Evolutionary conservation across 2,113 vertebrate genomes (phyloP), one percentile per base, ranked within the genome.

Genomic region (Dunckerocampus dactyliophorus): DNA sequence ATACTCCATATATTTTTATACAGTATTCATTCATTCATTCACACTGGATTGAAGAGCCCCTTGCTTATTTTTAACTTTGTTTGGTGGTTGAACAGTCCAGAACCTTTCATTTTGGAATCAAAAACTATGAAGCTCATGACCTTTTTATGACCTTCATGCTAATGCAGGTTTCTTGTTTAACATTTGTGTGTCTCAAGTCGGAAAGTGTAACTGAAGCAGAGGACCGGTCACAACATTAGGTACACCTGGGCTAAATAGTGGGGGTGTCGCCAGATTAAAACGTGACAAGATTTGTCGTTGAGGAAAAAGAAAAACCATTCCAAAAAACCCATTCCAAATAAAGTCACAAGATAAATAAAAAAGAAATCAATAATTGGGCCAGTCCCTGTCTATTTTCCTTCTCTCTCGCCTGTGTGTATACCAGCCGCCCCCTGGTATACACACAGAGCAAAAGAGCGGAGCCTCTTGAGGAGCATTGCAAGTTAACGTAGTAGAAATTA

Each of bases 151-250:
- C 16, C 34, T 16, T 19, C 49, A 5, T 60, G 67, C 60, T 49
- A 21, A 58, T 16, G 31, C 17, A 24, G 17, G 54, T 8, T 42
- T 56, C 6, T 42, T 13, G 17, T 19, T 20, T 50, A 3, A 34
- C 7, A 28, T 21, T 49, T 49, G 48, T 28, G 19, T 55, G n/a
- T 16, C 13, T 20, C 53, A 60, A 56, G 67, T 50, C 71, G 4
- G 61, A 47, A 24, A 49, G 50, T 16, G 37, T 66, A 47, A 65
- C n/a, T 31, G 56, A 53, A 37, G 8, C 31, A 28, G 3, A 28
- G 3, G 31, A 8, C 31, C 7, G 31, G 31, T 34, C 13, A 43
- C 39, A 43, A 53, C 51, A 53, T 53, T 53, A 53, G 51, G 24
- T 53, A 17, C 51, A 53, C 51, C 28, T 11, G 51, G 4, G 19